These are phyloP conservation scores for Nanorana parkeri DNA, from an alignment of 2,113 vertebrate genomes.

Conservation along the genomic window DNA sequence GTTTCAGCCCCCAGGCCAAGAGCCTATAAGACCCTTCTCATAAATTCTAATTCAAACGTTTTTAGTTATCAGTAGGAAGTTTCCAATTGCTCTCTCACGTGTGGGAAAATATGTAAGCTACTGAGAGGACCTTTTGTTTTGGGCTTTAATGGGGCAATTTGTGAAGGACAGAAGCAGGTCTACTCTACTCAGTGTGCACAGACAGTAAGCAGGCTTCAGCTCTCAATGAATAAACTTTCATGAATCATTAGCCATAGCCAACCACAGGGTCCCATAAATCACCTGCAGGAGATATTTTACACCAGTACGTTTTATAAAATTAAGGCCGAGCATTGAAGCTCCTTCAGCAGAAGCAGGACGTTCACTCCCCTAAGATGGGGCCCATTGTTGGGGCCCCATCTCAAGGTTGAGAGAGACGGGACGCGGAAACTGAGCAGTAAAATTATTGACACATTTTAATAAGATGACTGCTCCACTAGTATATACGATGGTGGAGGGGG, in stretches of 20 bases:
- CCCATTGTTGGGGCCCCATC: too few relatives aligned
- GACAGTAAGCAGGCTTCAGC: constrained; percentile 70
- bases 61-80: constrained; percentile 75
- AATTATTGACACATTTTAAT: too few relatives aligned
- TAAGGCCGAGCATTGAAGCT: constrained; percentile 32
- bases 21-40: constrained; percentile 72
- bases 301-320: constrained; percentile 43
- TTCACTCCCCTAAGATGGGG: neutral
- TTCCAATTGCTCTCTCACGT: constrained; percentile 76
- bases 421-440: too few relatives aligned
- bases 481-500: too few relatives aligned
- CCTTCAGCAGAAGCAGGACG: neutral
- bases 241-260: constrained; percentile 67
- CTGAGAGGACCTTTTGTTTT: constrained; percentile 78
- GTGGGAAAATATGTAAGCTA: constrained; percentile 76
- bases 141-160: constrained; percentile 70
- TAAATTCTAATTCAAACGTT: constrained; percentile 75
- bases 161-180: constrained; percentile 69
- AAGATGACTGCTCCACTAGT: too few relatives aligned
- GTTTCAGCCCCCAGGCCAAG: constrained; percentile 68
- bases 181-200: constrained; percentile 68
- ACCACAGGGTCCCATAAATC: constrained; percentile 65
- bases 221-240: constrained; percentile 70
- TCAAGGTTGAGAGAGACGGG: neutral
- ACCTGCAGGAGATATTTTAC: constrained; percentile 59